phyloP scores from a whole-genome alignment of 2,113 vertebrate species.

The Microtus richardsoni region DNA sequence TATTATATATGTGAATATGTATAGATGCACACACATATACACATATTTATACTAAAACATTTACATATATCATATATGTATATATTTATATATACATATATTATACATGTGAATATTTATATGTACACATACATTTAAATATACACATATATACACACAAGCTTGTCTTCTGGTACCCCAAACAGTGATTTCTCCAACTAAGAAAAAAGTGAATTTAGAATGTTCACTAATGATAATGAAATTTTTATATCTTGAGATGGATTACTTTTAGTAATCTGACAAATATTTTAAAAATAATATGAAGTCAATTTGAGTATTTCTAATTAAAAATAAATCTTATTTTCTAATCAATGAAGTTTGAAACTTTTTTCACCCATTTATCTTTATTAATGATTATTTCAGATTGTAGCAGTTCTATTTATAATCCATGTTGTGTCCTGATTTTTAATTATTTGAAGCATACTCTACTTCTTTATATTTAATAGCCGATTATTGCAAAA shows the following conservation, averaged over 20 bases:
- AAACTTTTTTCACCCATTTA: background rate
- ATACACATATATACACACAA: background rate
- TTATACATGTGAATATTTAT: rapidly evolving
- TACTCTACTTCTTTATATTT: background rate
- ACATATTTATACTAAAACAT: background rate
- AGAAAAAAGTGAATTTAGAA: background rate
- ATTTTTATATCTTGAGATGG: background rate
- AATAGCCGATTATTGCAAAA: background rate
- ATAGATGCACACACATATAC: background rate
- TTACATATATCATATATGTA: background rate
- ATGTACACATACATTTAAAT: background rate
- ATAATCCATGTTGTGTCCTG: background rate
- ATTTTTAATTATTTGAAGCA: slow-evolving; percentile 28
- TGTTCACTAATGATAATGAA: background rate
- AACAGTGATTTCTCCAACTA: background rate
- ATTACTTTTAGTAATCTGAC: background rate
- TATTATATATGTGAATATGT: background rate
- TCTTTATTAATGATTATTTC: background rate
- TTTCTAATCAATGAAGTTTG: background rate
- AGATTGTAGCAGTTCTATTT: background rate
- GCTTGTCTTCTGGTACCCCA: background rate
- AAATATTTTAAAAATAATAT: background rate
- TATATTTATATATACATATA: background rate
- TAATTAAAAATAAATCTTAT: background rate
- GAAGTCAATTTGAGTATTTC: background rate